Conservation (phyloP, 2,113 vertebrate species). For the Oncorhynchus clarkii region DNA sequence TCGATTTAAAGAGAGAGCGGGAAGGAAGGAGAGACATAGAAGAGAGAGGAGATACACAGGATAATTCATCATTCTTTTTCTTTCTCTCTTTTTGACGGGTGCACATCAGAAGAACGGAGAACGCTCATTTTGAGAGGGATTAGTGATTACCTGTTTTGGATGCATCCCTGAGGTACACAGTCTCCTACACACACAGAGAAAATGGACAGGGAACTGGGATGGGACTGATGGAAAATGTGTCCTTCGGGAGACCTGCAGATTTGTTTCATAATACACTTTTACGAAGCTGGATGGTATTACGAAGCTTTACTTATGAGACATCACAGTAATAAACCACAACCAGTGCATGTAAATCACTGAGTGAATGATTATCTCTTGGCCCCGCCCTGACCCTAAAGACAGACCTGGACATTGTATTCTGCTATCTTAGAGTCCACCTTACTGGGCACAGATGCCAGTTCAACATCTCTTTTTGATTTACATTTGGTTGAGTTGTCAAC, state of each 20-base stretch:
- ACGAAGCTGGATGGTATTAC: no score
- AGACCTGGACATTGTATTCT: background rate
- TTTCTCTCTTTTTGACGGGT: conserved; percentile 45
- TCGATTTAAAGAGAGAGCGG: conserved; percentile 69
- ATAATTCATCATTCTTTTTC: conserved; percentile 62
- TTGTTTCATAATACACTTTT: background rate
- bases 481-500: no score
- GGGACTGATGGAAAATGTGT: background rate
- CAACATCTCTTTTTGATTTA: no score
- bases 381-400: background rate
- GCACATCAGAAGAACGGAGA: conserved; percentile 34
- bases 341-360: background rate
- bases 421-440: background rate
- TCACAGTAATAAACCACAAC: no score
- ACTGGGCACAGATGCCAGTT: no score
- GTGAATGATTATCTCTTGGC: background rate
- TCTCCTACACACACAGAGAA: background rate
- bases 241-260: background rate
- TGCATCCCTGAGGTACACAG: conserved; percentile 33
- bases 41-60: conserved; percentile 60
- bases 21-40: conserved; percentile 33
- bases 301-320: no score
- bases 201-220: no score
- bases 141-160: conserved; percentile 63
- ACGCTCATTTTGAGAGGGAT: conserved; percentile 59